Conservation (phyloP, 2,888 invertebrate genomes). For the Invenusta paracnida region DNA sequence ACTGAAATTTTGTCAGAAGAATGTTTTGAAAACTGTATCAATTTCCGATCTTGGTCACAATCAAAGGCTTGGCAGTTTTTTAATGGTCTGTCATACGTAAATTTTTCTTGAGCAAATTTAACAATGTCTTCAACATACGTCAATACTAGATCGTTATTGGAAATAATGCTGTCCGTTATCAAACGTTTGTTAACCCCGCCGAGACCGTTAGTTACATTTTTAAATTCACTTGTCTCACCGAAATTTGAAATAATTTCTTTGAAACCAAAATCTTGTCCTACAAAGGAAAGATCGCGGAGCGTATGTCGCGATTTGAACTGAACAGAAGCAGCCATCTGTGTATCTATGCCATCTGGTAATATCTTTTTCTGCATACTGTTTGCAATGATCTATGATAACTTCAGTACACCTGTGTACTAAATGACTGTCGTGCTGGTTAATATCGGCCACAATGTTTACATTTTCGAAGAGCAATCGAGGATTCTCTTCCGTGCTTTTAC, state of each 20-base stretch:
- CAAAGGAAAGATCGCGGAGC: not conserved
- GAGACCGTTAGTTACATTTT: not conserved
- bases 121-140: not conserved
- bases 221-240: not conserved
- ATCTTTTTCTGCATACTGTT: too few species aligned
- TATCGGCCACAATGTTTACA: not conserved
- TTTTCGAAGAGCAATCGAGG: not conserved
- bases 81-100: not conserved
- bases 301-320: not conserved
- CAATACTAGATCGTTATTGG: not conserved
- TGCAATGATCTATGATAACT: constrained; percentile 5
- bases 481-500: not conserved
- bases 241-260: not conserved
- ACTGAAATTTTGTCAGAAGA: too few species aligned
- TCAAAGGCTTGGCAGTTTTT: not conserved
- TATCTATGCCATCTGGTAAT: not conserved
- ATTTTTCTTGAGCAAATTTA: not conserved
- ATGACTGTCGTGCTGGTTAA: not conserved
- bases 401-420: not conserved
- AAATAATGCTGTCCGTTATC: not conserved
- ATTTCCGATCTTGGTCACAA: not conserved
- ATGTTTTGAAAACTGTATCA: too few species aligned
- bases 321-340: not conserved
- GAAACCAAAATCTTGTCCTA: not conserved
- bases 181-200: not conserved